These are phyloP conservation scores for Lymantria monacha DNA, from an alignment of 2,888 invertebrate genomes.

Conservation along the genomic window DNA sequence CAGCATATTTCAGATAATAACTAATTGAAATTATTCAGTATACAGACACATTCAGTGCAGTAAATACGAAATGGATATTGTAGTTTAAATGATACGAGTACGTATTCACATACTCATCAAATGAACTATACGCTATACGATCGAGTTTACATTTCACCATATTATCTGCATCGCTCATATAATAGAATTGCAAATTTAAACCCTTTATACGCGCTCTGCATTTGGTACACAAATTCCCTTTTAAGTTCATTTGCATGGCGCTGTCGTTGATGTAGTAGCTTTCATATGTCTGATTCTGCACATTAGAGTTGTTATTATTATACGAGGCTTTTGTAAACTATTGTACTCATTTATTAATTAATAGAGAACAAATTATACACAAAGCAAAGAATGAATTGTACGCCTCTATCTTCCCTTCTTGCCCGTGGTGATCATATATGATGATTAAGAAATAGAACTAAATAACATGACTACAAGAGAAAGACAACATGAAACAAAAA, in stretches of 20 bases:
- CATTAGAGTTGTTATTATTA: constrained; percentile 37
- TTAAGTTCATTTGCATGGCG: constrained; percentile 77
- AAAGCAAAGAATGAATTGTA: too few relatives aligned
- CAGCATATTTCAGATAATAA: too few relatives aligned
- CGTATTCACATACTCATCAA: constrained; percentile 37
- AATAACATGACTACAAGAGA: too few relatives aligned
- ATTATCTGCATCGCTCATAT: constrained; percentile 73
- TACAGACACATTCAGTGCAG: constrained; percentile 8
- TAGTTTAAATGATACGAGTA: constrained; percentile 30
- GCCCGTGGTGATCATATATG: too few relatives aligned
- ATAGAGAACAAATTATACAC: too few relatives aligned
- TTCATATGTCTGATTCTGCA: constrained; percentile 49
- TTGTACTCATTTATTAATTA: too few relatives aligned
- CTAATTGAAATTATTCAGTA: too few relatives aligned
- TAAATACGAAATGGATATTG: constrained; percentile 22
- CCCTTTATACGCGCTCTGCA: constrained; percentile 78
- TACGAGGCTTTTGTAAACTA: constrained; percentile 3
- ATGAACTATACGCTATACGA: constrained; percentile 61
- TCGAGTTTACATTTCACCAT: constrained; percentile 68
- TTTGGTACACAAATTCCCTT: constrained; percentile 80
- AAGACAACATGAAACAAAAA: too few relatives aligned
- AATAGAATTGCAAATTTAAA: constrained; percentile 81
- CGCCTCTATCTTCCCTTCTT: too few relatives aligned
- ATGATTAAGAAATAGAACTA: too few relatives aligned
- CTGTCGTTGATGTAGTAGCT: constrained; percentile 67